Base-by-base conservation (phyloP, 1,140 invertebrate genomes). In the Amphibalanus amphitrite region DNA sequence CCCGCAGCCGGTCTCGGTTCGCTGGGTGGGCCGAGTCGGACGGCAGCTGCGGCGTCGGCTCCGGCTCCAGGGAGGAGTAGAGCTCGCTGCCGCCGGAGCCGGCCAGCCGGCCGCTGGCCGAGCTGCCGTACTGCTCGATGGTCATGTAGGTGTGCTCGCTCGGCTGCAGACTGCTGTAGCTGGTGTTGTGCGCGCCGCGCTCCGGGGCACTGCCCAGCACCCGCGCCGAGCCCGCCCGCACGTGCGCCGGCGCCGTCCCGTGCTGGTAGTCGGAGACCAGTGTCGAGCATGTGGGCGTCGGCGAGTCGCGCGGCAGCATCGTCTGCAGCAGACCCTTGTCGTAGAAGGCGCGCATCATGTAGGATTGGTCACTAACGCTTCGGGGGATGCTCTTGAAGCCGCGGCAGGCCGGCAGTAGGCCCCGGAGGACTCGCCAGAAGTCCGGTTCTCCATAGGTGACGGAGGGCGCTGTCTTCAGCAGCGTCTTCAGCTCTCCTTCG, bases 61-160 rank as follows among this genome's bases (percentile, higher is more conserved):
- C 47, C 47, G 47, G 47, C 47, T 59, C 47, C 6, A 59, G 47
- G 1, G 47, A 17, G 47, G 47, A 13, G 47, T 59, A 59, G 13
- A 59, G 10, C 47, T 59, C 47, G 33, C 33, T 38, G 33, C 33
- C 33, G 33, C 33, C 33, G 33, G 33, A 4, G 33, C 47, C 13
- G 20, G 10, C 1, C 47, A 23, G 47, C 47, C 17, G 47, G 47
- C 47, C 13, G 10, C 47, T 20, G 6, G 47, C 47, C 47, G 20
- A 3, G 20, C 13, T 67, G 6, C 65, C 28, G 65, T 67, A 67
- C 65, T 67, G 65, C 26, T 67, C 65, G 65, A 67, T 26, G n/a
- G 65, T 28, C 65, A 67, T 28, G 65, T 67, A 67, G 23, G 28
- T 28, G 65, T 67, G 65, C 65, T 67, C 65, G 65, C 65, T 67